These are phyloP conservation scores for Octopus sinensis DNA, from an alignment of 1,140 invertebrate species.

Conservation along the genomic window DNA sequence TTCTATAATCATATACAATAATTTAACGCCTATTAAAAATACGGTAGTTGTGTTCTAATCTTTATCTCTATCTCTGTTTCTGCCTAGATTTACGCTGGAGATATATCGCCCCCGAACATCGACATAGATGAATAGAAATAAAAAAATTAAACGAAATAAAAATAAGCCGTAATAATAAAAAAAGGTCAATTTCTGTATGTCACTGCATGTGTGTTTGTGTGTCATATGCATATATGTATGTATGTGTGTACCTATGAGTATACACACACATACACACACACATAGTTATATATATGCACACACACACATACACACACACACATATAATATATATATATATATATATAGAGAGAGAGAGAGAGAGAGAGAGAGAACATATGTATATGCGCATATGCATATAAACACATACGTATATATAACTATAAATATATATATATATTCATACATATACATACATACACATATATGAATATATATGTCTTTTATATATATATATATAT, in stretches of 20 bases:
- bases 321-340: neutral
- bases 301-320: neutral
- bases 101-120: neutral
- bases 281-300: neutral
- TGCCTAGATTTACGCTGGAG: neutral
- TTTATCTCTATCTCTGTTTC: neutral
- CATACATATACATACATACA: too few relatives aligned
- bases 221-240: neutral
- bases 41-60: neutral
- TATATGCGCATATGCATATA: too few relatives aligned
- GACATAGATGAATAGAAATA: neutral
- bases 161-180: neutral
- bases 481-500: too few relatives aligned
- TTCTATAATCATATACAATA: too few relatives aligned
- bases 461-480: too few relatives aligned
- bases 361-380: too few relatives aligned
- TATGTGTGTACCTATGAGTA: neutral
- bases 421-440: too few relatives aligned
- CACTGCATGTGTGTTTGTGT: neutral
- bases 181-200: neutral
- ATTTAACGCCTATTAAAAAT: neutral
- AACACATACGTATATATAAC: too few relatives aligned
- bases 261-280: neutral
- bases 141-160: neutral
- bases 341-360: too few relatives aligned